Base-by-base conservation (phyloP, 2,113 vertebrate species). In the Paramisgurnus dabryanus region DNA sequence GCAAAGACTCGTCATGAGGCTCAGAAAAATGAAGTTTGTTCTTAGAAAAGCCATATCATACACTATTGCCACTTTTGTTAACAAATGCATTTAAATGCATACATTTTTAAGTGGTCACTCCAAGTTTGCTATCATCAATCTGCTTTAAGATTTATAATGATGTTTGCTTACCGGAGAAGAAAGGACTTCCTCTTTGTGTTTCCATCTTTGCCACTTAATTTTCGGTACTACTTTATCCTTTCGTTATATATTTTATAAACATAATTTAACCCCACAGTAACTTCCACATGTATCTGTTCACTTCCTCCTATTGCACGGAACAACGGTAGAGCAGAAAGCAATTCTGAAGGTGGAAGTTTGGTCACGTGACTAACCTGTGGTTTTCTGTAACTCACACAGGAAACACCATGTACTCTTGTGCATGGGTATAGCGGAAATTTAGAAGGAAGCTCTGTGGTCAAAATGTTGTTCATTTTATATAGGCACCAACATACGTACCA, bases 361-460 rank as follows among this genome's bases (percentile, higher is more conserved):
- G 58, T 89, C 88, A 92, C 7, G 6, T 90, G 89, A 87, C 73
- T 27, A 4, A 34, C 40, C 75, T 89, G 89, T 73, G 90, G 86
- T 87, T 90, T 89, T 61, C 61, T 78, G 41, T 41, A 53, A 61
- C 61, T 76, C 2, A 7, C n/a, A 88, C 87, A 86, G 80, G 75
- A 66, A 80, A 15, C 18, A 9, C 41, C 43, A 67, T 12, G 15
- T 41, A 74, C 57, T 64, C 63, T 64, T 50, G n/a, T 17, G 71
- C 47, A 64, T 7, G 6, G 64, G 13, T 55, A 53, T 10, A 57
- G 65, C 69, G 70, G 76, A 81, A 73, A 11, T 63, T n/a, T 47
- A 8, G 18, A 43, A 34, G 22, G 55, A 17, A 55, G 18, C 60
- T 6, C 7, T 75, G 79, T 74, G 79, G 83, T 84, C 71, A 40